These are phyloP conservation scores for Cyrtorhinus lividipennis DNA, from an alignment of 1,140 invertebrate species.

Conservation along the genomic window DNA sequence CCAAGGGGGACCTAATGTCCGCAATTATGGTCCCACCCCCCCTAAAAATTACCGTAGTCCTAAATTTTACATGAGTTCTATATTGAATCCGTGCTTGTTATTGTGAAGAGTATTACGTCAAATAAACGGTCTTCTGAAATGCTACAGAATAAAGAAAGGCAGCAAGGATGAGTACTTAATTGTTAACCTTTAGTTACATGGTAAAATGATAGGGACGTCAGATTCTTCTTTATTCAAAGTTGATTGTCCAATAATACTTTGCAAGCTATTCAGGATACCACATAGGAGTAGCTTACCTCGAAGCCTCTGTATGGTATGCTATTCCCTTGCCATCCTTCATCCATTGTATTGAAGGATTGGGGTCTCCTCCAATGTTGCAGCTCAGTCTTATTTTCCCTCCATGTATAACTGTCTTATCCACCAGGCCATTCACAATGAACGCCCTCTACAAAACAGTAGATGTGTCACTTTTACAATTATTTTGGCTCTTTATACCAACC, in stretches of 20 bases:
- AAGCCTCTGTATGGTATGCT: conserved; percentile 17
- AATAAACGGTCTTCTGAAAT: not conserved
- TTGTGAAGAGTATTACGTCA: not conserved
- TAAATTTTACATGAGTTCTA: too few species aligned
- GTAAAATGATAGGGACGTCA: not conserved
- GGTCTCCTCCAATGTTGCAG: conserved; percentile 67
- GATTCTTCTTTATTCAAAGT: not conserved
- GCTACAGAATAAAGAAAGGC: not conserved
- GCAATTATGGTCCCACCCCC: too few species aligned
- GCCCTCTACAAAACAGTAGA: not conserved
- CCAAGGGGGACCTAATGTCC: too few species aligned
- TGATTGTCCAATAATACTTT: not conserved
- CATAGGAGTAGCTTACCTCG: conserved; percentile 24
- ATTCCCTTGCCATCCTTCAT: conserved; percentile 54
- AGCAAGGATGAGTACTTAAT: not conserved
- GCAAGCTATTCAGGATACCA: too few species aligned
- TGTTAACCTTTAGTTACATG: not conserved
- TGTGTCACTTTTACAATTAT: not conserved
- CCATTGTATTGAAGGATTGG: conserved; percentile 68
- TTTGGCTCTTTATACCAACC: not conserved
- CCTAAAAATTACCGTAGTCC: too few species aligned
- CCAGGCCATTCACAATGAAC: conserved; percentile 53
- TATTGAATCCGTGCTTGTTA: too few species aligned
- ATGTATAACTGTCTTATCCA: conserved; percentile 56
- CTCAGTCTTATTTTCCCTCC: conserved; percentile 61